Evolutionary conservation across 2,113 vertebrate species (phyloP).

Genomic region (Scophthalmus maximus): DNA sequence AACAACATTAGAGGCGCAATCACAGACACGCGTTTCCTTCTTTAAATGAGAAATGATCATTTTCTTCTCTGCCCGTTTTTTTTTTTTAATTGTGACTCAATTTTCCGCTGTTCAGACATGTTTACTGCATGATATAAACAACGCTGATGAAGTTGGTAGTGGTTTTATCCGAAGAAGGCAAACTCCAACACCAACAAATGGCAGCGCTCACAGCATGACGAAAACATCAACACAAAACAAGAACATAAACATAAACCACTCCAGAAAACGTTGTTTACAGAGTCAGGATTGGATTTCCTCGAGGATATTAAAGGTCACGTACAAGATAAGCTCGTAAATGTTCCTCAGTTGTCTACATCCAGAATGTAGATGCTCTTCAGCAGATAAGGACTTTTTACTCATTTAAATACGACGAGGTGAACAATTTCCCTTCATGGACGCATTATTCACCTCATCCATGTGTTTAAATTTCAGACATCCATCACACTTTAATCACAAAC

Average conservation of each 20-base stretch:
- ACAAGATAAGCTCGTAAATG: slow-evolving; percentile 27
- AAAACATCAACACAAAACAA: slow-evolving; percentile 49
- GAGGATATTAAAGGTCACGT: slow-evolving; percentile 6
- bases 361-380: slow-evolving; percentile 13
- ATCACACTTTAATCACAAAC: slow-evolving; percentile 6
- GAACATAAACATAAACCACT: slow-evolving; percentile 52
- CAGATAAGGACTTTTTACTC: neutral
- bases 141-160: slow-evolving; percentile 40
- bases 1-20: slow-evolving; percentile 26
- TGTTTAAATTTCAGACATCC: slow-evolving; percentile 37
- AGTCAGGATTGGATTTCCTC: slow-evolving; percentile 31
- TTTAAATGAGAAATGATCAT: slow-evolving; percentile 1
- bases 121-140: slow-evolving; percentile 48
- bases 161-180: slow-evolving; percentile 31
- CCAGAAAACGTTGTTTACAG: slow-evolving; percentile 56
- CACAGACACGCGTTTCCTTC: slow-evolving; percentile 20
- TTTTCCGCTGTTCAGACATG: slow-evolving; percentile 34
- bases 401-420: no score
- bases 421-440: no score
- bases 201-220: slow-evolving; percentile 37
- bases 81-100: slow-evolving; percentile 24
- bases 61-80: neutral
- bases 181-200: slow-evolving; percentile 52
- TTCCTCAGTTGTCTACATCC: neutral
- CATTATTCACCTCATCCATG: slow-evolving; percentile 6